Conservation (phyloP, 2,888 invertebrate species). For the Nudaria mundana region DNA sequence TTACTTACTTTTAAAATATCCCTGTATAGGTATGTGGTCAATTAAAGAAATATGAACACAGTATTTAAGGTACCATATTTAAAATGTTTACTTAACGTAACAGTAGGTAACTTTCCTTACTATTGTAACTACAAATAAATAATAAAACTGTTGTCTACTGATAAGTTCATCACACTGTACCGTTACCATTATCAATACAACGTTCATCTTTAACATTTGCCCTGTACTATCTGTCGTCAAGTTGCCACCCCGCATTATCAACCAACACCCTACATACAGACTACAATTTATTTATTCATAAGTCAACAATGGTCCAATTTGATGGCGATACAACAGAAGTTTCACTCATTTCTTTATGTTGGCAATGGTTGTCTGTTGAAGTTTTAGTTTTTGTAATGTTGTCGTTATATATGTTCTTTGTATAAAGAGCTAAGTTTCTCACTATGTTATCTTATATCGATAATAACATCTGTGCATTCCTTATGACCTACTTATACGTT, state of each 20-base stretch:
- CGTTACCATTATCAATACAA: slow-evolving; percentile 57
- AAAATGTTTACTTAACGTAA: too few species aligned
- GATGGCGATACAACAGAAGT: slow-evolving; percentile 37
- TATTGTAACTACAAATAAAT: slow-evolving; percentile 37
- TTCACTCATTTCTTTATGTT: slow-evolving; percentile 27
- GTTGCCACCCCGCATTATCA: slow-evolving; percentile 70
- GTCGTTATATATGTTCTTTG: slow-evolving; percentile 22
- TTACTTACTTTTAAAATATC: too few species aligned
- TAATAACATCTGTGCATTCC: not conserved
- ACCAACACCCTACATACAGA: slow-evolving; percentile 54
- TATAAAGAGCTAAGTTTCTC: slow-evolving; percentile 16
- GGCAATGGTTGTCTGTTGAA: slow-evolving; percentile 26
- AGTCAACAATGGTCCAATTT: slow-evolving; percentile 47
- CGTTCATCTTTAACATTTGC: slow-evolving; percentile 70
- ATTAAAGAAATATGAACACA: too few species aligned
- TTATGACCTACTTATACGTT: not conserved
- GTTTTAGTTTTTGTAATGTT: slow-evolving; percentile 11
- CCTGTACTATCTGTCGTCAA: slow-evolving; percentile 55
- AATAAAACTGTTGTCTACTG: slow-evolving; percentile 55
- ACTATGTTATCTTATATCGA: slow-evolving; percentile 6
- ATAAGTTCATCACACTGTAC: slow-evolving; percentile 70
- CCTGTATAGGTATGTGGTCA: too few species aligned
- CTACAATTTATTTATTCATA: slow-evolving; percentile 62
- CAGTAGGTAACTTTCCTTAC: too few species aligned
- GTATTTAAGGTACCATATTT: too few species aligned